phyloP scores from a whole-genome alignment of 2,888 invertebrate genomes.

The Campopleginae sp. region DNA sequence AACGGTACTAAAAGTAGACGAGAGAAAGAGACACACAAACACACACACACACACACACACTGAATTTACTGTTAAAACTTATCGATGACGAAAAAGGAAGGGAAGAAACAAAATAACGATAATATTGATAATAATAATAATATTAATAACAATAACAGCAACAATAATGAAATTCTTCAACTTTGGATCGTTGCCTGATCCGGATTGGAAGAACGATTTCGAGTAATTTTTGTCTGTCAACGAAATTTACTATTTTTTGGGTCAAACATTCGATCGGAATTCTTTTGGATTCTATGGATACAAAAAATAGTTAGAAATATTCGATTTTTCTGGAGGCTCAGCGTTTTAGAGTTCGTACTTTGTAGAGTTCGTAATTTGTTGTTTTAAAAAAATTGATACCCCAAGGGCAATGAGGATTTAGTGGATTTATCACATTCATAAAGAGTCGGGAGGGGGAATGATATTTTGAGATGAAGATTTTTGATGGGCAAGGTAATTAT shows the following conservation, averaged over 20 bases:
- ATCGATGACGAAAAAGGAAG: conserved; percentile 13
- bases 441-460: not conserved
- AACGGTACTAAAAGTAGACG: conserved; percentile 77
- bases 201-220: not conserved
- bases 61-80: conserved; percentile 39
- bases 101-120: conserved; percentile 1
- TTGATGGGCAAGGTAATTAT: not conserved
- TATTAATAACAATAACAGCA: not conserved
- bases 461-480: not conserved
- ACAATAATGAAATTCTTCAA: not conserved
- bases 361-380: too few relatives aligned
- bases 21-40: conserved; percentile 72
- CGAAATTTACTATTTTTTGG: not conserved
- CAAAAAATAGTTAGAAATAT: not conserved
- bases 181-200: conserved; percentile 7
- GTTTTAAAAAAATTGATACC: not conserved
- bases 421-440: conserved; percentile 1
- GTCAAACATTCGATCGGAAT: not conserved
- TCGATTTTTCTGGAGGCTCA: not conserved
- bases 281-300: not conserved
- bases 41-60: conserved; percentile 42
- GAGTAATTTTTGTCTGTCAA: not conserved
- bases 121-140: not conserved
- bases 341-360: not conserved
- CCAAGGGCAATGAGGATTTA: not conserved